A percentile compares a stretch with the other conserved stretches of the same genome.
Conservation (phyloP, 2,888 invertebrate species). For the Limenitis camilla region DNA sequence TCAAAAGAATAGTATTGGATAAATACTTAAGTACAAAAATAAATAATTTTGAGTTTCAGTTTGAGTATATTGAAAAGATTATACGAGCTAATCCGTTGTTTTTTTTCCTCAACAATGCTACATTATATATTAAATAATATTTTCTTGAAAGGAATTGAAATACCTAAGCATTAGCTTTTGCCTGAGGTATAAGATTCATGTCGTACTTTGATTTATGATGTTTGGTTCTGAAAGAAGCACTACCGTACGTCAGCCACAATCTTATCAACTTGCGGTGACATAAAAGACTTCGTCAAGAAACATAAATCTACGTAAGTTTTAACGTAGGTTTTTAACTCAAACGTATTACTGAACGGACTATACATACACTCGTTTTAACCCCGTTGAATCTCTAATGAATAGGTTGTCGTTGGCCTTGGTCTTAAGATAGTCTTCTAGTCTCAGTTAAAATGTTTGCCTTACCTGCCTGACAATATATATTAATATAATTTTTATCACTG, state of each 20-base stretch:
- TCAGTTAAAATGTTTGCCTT: no score
- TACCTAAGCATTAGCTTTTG: conserved; percentile 2
- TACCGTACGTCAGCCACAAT: conserved; percentile 18
- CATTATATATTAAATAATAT: conserved; percentile 20
- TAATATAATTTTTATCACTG: no score
- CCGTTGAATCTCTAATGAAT: no score
- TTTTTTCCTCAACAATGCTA: conserved; percentile 17
- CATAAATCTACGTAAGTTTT: conserved; percentile 15
- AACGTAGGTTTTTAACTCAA: no score
- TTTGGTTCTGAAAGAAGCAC: conserved; percentile 15
- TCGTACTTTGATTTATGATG: background rate
- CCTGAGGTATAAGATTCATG: conserved; percentile 1
- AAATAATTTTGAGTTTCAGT: no score
- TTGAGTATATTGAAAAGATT: conserved; percentile 10
- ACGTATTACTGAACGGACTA: no score
- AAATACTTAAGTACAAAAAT: no score
- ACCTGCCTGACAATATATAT: no score
- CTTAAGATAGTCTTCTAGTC: no score
- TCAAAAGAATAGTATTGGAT: no score
- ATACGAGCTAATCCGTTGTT: conserved; percentile 17
- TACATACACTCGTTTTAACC: no score
- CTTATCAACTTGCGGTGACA: conserved; percentile 22
- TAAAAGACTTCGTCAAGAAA: conserved; percentile 23
- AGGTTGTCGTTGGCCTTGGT: no score
- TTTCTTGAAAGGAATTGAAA: conserved; percentile 17